Percentiles rank a stretch among this genome's conserved stretches.
Evolutionary conservation across 2,797 vertebrate species (phyloP).

Genomic region (Podarcis siculus): DNA sequence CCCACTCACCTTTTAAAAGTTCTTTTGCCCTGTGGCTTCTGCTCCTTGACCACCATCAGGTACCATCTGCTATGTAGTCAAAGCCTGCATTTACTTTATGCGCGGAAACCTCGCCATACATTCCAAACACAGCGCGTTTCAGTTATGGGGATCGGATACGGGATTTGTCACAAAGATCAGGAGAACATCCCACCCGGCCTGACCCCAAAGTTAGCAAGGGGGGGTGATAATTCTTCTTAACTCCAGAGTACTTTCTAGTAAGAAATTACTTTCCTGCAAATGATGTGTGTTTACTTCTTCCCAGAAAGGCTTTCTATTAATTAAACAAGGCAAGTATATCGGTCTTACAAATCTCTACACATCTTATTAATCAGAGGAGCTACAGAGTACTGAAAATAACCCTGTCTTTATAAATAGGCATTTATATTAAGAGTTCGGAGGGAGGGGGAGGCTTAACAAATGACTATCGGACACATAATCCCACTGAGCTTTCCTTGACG

Average conservation of each 20-base stretch:
- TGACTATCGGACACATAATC: not conserved
- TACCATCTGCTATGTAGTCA: not conserved
- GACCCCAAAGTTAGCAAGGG: not conserved
- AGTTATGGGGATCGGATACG: not conserved
- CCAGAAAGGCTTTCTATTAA: not conserved
- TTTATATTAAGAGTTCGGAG: not conserved
- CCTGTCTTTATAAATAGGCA: not conserved
- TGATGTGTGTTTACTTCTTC: not conserved
- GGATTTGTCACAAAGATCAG: not conserved
- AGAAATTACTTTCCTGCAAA: not conserved
- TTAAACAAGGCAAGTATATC: not conserved
- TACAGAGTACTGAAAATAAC: conserved; percentile 4
- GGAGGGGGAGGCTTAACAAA: not conserved
- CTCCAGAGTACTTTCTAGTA: not conserved
- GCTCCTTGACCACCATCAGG: not conserved
- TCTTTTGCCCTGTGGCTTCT: not conserved
- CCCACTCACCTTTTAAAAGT: not conserved
- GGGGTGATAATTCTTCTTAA: not conserved
- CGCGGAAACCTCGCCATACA: not conserved
- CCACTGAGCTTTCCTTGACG: not conserved
- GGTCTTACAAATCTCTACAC: conserved; percentile 1
- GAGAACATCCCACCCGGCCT: not conserved
- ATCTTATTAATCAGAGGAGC: not conserved
- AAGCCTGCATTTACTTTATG: not conserved
- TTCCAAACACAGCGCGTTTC: not conserved